Percentiles rank a stretch among this genome's conserved stretches.
phyloP scores from a whole-genome alignment of 1,140 invertebrate genomes.

The Procambarus virginalis region DNA sequence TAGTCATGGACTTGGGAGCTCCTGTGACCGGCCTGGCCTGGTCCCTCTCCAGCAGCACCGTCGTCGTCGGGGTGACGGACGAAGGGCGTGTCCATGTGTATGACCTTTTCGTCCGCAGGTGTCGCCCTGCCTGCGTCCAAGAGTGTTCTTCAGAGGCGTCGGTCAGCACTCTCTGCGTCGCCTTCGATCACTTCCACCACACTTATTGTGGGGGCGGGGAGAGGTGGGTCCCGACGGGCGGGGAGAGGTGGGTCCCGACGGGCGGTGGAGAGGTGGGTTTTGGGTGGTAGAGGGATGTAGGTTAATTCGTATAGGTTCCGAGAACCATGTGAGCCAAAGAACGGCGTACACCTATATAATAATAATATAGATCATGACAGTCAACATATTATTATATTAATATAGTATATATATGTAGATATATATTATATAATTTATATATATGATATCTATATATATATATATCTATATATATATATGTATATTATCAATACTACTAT shows the following conservation, averaged over 20 bases:
- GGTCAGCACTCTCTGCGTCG: slow-evolving; percentile 89
- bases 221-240: background rate
- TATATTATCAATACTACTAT: too few relatives aligned
- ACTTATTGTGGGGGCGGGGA: slow-evolving; percentile 90
- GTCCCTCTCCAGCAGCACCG: slow-evolving; percentile 95
- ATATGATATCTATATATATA: too few relatives aligned
- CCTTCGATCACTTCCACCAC: slow-evolving; percentile 88
- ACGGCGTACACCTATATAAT: too few relatives aligned
- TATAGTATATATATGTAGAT: too few relatives aligned
- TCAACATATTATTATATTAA: background rate
- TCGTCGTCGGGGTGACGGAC: slow-evolving; percentile 91
- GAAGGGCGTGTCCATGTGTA: slow-evolving; percentile 92
- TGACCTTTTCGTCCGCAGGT: slow-evolving; percentile 95
- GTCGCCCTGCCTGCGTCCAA: slow-evolving; percentile 91
- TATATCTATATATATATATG: too few relatives aligned
- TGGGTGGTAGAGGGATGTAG: background rate
- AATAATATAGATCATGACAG: too few relatives aligned
- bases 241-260: too few relatives aligned
- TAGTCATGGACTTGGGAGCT: slow-evolving; percentile 92
- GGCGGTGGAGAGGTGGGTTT: too few relatives aligned
- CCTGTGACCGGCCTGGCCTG: slow-evolving; percentile 94
- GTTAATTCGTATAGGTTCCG: background rate
- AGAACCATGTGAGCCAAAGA: too few relatives aligned
- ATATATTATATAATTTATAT: too few relatives aligned
- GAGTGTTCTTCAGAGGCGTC: slow-evolving; percentile 87